Conservation (phyloP, 2,888 invertebrate species). For the Sipha maydis region DNA sequence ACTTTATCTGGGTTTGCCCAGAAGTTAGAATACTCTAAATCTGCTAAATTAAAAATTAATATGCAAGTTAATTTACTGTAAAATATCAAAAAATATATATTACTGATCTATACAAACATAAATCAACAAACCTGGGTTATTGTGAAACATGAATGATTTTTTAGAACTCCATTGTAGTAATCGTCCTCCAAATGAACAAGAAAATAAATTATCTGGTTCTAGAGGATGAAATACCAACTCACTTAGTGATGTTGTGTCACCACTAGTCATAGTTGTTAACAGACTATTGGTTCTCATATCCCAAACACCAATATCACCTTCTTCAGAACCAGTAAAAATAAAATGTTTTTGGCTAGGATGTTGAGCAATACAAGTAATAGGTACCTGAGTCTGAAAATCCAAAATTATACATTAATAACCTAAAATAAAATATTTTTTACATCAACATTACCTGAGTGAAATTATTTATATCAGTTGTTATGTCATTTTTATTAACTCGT, state of each 20-base stretch:
- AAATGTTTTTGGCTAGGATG: conserved; percentile 92
- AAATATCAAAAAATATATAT: conserved; percentile 7
- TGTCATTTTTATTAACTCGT: conserved; percentile 59
- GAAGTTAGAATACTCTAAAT: conserved; percentile 68
- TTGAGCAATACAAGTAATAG: conserved; percentile 78
- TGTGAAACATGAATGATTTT: conserved; percentile 35
- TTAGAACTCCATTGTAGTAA: conserved; percentile 86
- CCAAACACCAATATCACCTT: conserved; percentile 89
- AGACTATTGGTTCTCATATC: conserved; percentile 77
- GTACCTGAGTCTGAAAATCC: conserved; percentile 70
- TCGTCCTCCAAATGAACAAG: conserved; percentile 83
- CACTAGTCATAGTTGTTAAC: conserved; percentile 36
- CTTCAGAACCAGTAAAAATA: conserved; percentile 84
- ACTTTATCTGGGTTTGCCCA: conserved; percentile 79
- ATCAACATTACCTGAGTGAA: conserved; percentile 50
- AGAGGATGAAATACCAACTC: conserved; percentile 89
- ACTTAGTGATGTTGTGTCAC: conserved; percentile 72
- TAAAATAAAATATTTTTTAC: background rate
- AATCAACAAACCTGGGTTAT: conserved; percentile 23
- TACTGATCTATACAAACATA: background rate
- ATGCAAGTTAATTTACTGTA: background rate
- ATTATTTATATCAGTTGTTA: conserved; percentile 38
- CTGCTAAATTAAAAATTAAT: conserved; percentile 53
- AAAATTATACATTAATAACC: conserved; percentile 65
- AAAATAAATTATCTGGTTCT: conserved; percentile 84